phyloP scores from a whole-genome alignment of 2,113 vertebrate species.

The Grammomys dolichurus region DNA sequence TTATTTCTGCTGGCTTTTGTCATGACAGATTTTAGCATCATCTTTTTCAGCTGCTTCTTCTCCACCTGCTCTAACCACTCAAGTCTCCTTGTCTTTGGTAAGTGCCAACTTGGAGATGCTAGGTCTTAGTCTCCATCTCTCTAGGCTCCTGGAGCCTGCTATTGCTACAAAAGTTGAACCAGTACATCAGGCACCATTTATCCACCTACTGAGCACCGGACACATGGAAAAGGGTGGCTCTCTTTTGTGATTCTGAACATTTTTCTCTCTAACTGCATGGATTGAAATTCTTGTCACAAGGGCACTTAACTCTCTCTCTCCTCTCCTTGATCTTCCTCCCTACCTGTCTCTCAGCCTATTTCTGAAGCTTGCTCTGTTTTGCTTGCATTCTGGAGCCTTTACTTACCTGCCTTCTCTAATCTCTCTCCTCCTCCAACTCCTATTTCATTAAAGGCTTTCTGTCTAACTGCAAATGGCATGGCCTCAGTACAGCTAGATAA shows the following conservation, averaged over 20 bases:
- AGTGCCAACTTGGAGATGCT: neutral
- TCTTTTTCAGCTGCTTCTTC: neutral
- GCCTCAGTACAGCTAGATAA: neutral
- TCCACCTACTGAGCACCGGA: neutral
- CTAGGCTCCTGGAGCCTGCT: neutral
- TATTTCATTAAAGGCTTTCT: neutral
- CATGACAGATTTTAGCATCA: neutral
- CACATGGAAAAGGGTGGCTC: neutral
- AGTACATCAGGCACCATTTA: no score
- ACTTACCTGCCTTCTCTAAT: neutral
- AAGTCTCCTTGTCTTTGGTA: neutral
- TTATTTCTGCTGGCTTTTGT: neutral
- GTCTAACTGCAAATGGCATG: neutral
- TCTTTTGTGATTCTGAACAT: neutral
- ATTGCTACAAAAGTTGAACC: neutral
- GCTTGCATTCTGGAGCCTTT: neutral
- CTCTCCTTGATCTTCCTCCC: neutral
- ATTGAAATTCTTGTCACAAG: neutral
- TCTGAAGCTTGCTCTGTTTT: neutral
- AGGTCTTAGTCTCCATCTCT: neutral
- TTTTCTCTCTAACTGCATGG: neutral
- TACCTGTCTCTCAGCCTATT: neutral
- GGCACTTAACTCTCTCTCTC: neutral
- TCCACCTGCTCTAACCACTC: neutral
- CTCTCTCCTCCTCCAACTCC: neutral